Conservation (phyloP, 92 coral and sea anemone species). For the Actinernus sp. region DNA sequence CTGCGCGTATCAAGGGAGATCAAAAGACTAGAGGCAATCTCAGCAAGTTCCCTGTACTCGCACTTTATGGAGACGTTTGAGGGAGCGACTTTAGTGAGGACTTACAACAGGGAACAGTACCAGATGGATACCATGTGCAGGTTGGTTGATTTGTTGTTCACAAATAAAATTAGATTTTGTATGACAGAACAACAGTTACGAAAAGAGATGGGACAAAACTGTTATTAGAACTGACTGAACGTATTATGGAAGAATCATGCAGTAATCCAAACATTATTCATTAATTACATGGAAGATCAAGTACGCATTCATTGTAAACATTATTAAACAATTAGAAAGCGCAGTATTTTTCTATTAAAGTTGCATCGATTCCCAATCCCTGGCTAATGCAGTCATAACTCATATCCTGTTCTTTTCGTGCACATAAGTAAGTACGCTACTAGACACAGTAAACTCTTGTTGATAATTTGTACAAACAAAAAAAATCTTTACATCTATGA, state of each 20-base stretch:
- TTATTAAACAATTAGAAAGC: no score
- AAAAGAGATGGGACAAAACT: neutral
- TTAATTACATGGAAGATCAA: no score
- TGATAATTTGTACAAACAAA: no score
- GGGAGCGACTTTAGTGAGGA: slow-evolving; percentile 42
- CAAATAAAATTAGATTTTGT: neutral
- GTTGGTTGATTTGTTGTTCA: slow-evolving; percentile 9
- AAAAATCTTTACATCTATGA: no score
- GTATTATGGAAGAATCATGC: neutral
- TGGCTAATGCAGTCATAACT: no score
- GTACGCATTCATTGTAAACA: no score
- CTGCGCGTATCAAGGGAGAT: slow-evolving; percentile 62
- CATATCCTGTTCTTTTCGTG: no score
- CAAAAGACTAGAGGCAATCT: slow-evolving; percentile 50
- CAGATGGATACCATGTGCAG: slow-evolving; percentile 13
- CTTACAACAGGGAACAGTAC: slow-evolving; percentile 12
- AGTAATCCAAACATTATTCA: no score
- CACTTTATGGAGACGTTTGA: slow-evolving; percentile 47
- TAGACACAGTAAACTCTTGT: no score
- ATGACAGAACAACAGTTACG: neutral
- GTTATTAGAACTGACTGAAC: neutral
- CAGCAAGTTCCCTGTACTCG: slow-evolving; percentile 47
- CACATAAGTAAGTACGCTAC: no score
- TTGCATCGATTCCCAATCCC: no score
- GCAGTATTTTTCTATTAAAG: no score